These are phyloP conservation scores for Zophobas morio DNA, from an alignment of 1,140 invertebrate species.

Conservation along the genomic window DNA sequence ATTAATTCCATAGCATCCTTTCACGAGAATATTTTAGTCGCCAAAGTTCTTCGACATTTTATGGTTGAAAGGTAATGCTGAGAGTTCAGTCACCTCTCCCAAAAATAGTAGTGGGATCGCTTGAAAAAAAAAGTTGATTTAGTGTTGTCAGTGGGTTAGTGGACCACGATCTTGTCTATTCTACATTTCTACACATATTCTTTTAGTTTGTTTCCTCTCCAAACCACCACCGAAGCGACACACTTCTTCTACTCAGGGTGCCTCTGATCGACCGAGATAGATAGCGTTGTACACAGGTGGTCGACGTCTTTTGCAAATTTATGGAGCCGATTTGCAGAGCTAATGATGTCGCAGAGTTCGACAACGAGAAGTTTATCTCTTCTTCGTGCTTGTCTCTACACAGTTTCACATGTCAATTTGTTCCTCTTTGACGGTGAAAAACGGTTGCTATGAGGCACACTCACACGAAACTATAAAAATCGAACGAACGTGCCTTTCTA, in stretches of 20 bases:
- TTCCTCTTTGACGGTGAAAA: constrained; percentile 23
- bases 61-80: constrained; percentile 51
- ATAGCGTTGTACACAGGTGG: constrained; percentile 28
- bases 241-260: constrained; percentile 15
- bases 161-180: constrained; percentile 60
- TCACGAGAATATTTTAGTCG: constrained; percentile 50
- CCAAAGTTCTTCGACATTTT: constrained; percentile 51
- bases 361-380: constrained; percentile 26
- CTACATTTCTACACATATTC: constrained; percentile 50
- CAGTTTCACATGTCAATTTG: constrained; percentile 31
- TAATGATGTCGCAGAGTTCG: constrained; percentile 28
- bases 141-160: constrained; percentile 63
- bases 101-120: constrained; percentile 59
- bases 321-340: constrained; percentile 21
- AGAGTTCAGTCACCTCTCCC: constrained; percentile 51
- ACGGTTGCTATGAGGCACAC: constrained; percentile 9
- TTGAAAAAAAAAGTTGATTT: constrained; percentile 58
- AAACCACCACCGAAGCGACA: constrained; percentile 21
- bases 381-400: constrained; percentile 29
- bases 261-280: constrained; percentile 13
- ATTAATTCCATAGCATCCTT: constrained; percentile 47
- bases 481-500: constrained; percentile 20
- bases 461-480: constrained; percentile 16
- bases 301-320: constrained; percentile 34
- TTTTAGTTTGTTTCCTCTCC: constrained; percentile 29